A percentile compares a stretch with the other conserved stretches of the same genome.
These are phyloP conservation scores for Cyphomyrus discorhynchus DNA, from an alignment of 2,113 vertebrate genomes.

Conservation along the genomic window DNA sequence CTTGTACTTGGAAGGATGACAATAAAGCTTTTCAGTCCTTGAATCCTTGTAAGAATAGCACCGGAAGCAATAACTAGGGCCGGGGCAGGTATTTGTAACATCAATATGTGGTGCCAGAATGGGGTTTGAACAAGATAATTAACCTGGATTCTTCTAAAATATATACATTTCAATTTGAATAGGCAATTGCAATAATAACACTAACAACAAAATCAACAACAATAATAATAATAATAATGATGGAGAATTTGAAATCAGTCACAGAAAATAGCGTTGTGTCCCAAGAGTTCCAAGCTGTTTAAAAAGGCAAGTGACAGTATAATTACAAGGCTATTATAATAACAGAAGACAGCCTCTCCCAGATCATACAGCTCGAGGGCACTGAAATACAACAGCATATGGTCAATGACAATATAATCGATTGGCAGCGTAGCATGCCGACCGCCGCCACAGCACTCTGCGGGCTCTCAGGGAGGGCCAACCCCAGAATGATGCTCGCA, in stretches of 20 bases:
- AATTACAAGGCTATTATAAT: conserved; percentile 9
- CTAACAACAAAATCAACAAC: not conserved
- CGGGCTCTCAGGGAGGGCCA: not conserved
- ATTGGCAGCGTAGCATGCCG: not conserved
- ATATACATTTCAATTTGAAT: not conserved
- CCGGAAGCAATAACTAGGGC: not conserved
- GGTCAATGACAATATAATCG: conserved; percentile 3
- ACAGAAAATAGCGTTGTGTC: not conserved
- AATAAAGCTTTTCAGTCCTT: not conserved
- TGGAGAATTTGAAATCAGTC: not conserved
- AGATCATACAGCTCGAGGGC: not conserved
- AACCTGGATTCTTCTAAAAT: not conserved
- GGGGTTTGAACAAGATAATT: not conserved
- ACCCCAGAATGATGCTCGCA: not conserved
- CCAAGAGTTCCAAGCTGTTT: not conserved
- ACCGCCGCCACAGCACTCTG: not conserved
- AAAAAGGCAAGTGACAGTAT: not conserved
- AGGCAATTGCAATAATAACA: not conserved
- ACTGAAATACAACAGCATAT: conserved; percentile 9
- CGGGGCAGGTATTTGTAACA: not conserved
- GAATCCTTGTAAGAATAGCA: not conserved
- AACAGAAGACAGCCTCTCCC: conserved; percentile 1
- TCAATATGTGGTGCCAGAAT: not conserved
- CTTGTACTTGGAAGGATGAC: not conserved
- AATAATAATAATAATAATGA: not conserved